Conservation (phyloP, 2,888 invertebrate genomes). For the Tholera decimalis region DNA sequence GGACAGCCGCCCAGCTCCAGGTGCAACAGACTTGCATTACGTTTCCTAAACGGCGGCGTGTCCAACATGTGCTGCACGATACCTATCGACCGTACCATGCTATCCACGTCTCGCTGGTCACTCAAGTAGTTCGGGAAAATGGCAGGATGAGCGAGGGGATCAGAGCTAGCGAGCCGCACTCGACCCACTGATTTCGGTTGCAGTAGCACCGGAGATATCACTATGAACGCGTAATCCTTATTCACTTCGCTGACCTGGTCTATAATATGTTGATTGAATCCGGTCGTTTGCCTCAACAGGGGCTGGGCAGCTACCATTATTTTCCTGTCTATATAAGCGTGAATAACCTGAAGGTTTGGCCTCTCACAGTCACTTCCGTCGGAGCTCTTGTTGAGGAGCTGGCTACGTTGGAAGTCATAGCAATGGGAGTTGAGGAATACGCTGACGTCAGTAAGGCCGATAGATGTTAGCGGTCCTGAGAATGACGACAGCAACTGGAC, state of each 20-base stretch:
- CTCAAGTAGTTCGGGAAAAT: conserved; percentile 77
- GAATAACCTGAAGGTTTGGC: conserved; percentile 75
- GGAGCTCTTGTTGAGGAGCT: conserved; percentile 62
- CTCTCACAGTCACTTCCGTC: conserved; percentile 71
- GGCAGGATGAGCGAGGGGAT: conserved; percentile 70
- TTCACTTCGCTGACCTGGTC: conserved; percentile 71
- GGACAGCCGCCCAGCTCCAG: conserved; percentile 73
- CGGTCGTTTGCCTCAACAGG: conserved; percentile 55
- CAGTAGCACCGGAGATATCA: conserved; percentile 72
- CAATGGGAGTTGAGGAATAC: conserved; percentile 76
- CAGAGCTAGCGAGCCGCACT: conserved; percentile 71
- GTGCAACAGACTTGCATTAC: conserved; percentile 68
- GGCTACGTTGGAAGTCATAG: conserved; percentile 69
- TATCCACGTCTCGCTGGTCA: conserved; percentile 72
- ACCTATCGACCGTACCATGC: conserved; percentile 70
- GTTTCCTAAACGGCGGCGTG: conserved; percentile 60
- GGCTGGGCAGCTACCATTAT: conserved; percentile 52
- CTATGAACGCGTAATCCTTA: conserved; percentile 66
- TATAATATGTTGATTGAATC: conserved; percentile 63
- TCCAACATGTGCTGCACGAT: conserved; percentile 73
- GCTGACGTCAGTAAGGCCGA: conserved; percentile 75
- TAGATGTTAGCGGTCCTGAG: conserved; percentile 75
- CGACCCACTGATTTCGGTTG: conserved; percentile 73
- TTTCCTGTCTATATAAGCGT: conserved; percentile 70
- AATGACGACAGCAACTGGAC: conserved; percentile 60